Evolutionary conservation across 2,113 vertebrate genomes (phyloP), one percentile per base, ranked within the genome.

Genomic region (Chrysemys picta): DNA sequence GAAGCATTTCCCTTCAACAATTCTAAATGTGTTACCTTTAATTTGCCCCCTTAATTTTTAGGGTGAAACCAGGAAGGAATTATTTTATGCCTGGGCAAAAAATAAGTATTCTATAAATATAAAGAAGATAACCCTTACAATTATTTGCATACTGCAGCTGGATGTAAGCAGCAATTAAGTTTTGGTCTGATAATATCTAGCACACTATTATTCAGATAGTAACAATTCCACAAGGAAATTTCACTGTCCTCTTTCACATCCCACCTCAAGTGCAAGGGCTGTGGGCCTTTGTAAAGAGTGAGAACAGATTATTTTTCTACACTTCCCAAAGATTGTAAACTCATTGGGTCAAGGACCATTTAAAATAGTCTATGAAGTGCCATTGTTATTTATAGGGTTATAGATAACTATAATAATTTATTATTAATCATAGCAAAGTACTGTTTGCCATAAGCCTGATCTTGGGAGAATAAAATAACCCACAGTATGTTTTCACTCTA

Each of bases 371-470:
- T 2, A 13, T 65, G 22, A 94, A 82, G 19, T 54, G 11, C 2
- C 3, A 69, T 17, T 42, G 54, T 78, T 76, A 90, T 4, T 54
- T 29, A 35, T 0, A 79, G 21, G 5, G 35, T 38, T 1, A 0
- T 19, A 82, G 80, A 80, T 47, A 50, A 17, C 0, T 5, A 13
- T 2, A 65, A 78, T 47, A 2, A 4, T 53, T 29, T 59, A 57
- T 91, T 47, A 4, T 47, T 86, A 82, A 38, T 52, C 10, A 59
- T 11, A 89, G n/a, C 1, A 76, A 89, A 69, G 84, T 47, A 9
- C 24, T 85, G 8, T 72, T 91, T 57, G 45, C 10, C 35, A 7
- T 10, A 1, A 4, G 80, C 31, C 24, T 81, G 35, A 62, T 29
- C 78, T 80, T 25, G 86, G 89, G 38, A 2, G 56, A 8, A 4